Base-by-base conservation (phyloP, 2,797 vertebrate genomes). In the Oreochromis mossambicus region DNA sequence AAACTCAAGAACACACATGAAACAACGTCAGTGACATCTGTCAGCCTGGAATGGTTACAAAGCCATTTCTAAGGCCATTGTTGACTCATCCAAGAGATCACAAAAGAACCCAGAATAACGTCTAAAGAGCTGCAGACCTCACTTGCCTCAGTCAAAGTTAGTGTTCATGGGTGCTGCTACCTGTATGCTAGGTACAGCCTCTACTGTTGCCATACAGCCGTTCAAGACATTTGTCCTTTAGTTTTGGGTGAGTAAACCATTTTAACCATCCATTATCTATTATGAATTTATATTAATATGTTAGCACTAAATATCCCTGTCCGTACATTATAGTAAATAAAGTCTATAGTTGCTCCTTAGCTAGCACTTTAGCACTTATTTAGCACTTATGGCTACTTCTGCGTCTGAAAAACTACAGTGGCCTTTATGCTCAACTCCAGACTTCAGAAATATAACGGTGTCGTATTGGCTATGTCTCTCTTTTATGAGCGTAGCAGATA, bases 281-380 rank as follows among this genome's bases (percentile, higher is more conserved):
- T 70, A 70, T 70, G 46, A 34, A 61, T 58, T 58, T 58, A 58
- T 58, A 58, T 32, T 29, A 70, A 17, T 26, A 26, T 43, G 21
- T 70, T 70, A 46, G 66, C 14, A 70, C 21, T 29, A 48, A 29
- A 73, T 48, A 70, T 73, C 24, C 10, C 9, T 32, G 24, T 48
- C 15, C 0, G 0, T 73, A 43, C 6, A 73, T 70, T 70, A 46
- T 6, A 46, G 41, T 43, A 10, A 43, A 19, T 48, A 29, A 29
- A 51, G 66, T 11, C 24, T 70, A 11, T 29, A 10, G 11, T 8
- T 38, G 34, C 21, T 29, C 8, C 66, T 73, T 73, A 46, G 41
- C 66, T 70, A 24, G 5, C 5, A 46, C 46, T 46, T 46, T 70
- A 73, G 41, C 6, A 17, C 21, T 48, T 29, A 70, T 46, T 46